Base-by-base conservation (phyloP, 2,113 vertebrate species). In the Sphaerodactylus townsendi region DNA sequence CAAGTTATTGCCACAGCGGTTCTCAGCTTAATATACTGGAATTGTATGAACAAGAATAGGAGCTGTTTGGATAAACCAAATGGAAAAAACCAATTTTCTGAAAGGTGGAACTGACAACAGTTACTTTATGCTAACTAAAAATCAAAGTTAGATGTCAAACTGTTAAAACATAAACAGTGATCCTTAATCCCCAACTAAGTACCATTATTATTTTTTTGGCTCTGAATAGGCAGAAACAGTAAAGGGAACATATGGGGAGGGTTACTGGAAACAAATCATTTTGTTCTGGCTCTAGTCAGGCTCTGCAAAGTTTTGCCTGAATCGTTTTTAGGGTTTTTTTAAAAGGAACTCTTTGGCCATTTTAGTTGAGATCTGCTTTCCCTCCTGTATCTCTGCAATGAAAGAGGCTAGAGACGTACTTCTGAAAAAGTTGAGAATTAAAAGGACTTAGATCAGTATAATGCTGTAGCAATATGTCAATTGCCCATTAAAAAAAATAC, bases 71-170 rank as follows among this genome's bases (percentile, higher is more conserved):
- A 66, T 17, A 1, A 74, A 85, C 72, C 25, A 66, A 69, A 83
- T 35, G 65, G 71, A 11, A 75, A 44, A 66, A 72, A 11, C 0
- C 0, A 13, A 48, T 69, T 77, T 64, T 46, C 28, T 3, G 35
- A 76, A 69, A 46, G 3, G 80, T 1, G 15, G 4, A 70, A 53
- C 2, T 76, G 59, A 77, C n/a, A 46, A 82, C 85, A 88, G 86
- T 74, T 78, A 77, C 48, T 77, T 33, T 30, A 56, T 44, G 88
- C 79, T 69, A 80, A 82, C 6, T 83, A 76, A 75, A 87, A 88
- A 82, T 66, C 11, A 79, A 11, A 21, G 11, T 11, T 53, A 86
- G 86, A 65, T 39, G 25, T 13, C 46, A 80, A n/a, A 37, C 44
- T 53, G 19, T 14, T 3, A 86, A 73, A 37, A 59, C 10, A 87